Conservation (phyloP, 1,140 invertebrate species). For the Lucilia cuprina region DNA sequence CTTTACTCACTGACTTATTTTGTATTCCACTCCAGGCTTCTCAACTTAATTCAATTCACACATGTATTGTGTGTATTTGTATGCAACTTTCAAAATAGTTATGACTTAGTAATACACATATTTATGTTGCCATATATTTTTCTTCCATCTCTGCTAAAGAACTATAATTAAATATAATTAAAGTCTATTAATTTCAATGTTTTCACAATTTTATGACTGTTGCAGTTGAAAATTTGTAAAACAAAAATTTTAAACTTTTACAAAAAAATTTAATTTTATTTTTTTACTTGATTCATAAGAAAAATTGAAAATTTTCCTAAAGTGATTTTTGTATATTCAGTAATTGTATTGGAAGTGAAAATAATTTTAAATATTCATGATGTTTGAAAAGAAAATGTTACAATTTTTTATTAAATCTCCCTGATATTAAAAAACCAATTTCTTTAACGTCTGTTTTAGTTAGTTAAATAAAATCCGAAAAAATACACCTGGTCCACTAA, state of each 20-base stretch:
- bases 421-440: no score
- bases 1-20: neutral
- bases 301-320: neutral
- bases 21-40: conserved; percentile 25
- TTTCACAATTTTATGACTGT: conserved; percentile 18
- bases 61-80: neutral
- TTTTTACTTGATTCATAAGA: neutral
- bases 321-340: neutral
- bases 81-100: neutral
- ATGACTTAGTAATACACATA: conserved; percentile 26
- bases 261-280: neutral
- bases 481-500: no score
- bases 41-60: neutral
- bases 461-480: no score
- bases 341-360: no score
- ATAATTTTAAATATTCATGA: no score
- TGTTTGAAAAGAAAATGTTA: no score
- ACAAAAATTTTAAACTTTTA: neutral
- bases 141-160: conserved; percentile 20
- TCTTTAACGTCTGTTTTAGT: no score
- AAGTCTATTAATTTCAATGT: conserved; percentile 29
- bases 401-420: no score
- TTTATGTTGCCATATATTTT: conserved; percentile 23
- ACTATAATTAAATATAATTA: conserved; percentile 34
- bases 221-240: neutral